Evolutionary conservation across 2,797 vertebrate genomes (phyloP), one percentile per base, ranked within the genome.

Genomic region (Oceanodroma leucorhoa): DNA sequence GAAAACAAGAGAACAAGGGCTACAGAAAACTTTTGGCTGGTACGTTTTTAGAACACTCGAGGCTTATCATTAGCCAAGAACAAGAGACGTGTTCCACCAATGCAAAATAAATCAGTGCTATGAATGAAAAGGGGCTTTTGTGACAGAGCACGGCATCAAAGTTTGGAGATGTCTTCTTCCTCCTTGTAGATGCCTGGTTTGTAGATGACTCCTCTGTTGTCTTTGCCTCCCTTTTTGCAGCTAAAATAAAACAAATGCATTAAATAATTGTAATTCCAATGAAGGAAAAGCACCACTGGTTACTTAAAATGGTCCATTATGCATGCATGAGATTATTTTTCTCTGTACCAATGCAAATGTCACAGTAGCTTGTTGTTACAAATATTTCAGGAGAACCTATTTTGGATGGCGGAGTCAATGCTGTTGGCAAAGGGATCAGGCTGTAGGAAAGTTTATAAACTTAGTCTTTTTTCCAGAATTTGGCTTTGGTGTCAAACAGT

Each of bases 91-190:
- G 40, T 67, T 65, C 38, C 85, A 57, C 62, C 78, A 84, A 83
- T 76, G 57, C 89, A 70, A 71, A 88, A 51, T 79, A 87, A 78
- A 36, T 64, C 65, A 83, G 73, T 96, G 73, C 82, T 81, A 7
- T 43, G 84, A 84, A 67, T 34, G 22, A 65, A 65, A 83, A 60
- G 51, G 30, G n/a, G 7, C 30, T 85, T 71, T 69, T 40, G 9
- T 27, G 70, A 45, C 62, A 53, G 29, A 62, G 54, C 16, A 64
- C n/a, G 14, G 4, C 16, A 55, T 98, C 97, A 99, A 64, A 98
- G 97, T 62, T 97, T 98, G 22, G 98, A 98, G 80, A 93, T 94
- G 8, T 97, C 97, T 14, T 98, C 98, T 27, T 98, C 98, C 11
- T 99, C 98, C 95, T 93, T 97, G 70, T 96, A 96, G 11, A 60